Base-by-base conservation (phyloP, 2,888 invertebrate genomes). In the Drosophila suboccidentalis region DNA sequence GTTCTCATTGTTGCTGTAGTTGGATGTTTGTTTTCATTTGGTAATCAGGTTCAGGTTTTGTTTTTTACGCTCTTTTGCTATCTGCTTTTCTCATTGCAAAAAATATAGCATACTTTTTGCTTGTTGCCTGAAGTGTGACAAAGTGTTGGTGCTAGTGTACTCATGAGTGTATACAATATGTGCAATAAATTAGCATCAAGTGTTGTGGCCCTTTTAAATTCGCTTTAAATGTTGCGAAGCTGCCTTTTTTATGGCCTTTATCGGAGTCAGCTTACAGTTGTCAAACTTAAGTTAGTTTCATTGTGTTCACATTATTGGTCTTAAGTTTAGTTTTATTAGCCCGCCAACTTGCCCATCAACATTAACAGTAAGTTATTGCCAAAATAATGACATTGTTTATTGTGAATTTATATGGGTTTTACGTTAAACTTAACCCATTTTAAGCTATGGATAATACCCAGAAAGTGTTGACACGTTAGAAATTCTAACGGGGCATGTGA, bases 101-200 rank as follows among this genome's bases (percentile, higher is more conserved):
- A 39, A 19, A 36, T 43, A 8, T 39, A 43, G 15, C 34, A 47
- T 44, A 47, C 47, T 71, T 72, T 59, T 11, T 36, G 36, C 26
- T 44, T 43, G 43, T 19, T 54, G 41, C 26, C 22, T 41, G 55
- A 46, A 53, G 26, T 13, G 58, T 22, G n/a, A 39, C 17, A 38
- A 41, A 43, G 32, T 26, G 36, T 46, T 44, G 47, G 17, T 22
- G 47, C 43, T 15, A 50, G 49, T 60, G 19, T 44, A 43, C 36
- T 32, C 57, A n/a, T 36, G 50, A 39, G 38, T 53, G 58, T 41
- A 38, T 54, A 19, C 3, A 3, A 3, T 19, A 17, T 29, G 61
- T 71, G 79, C 80, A 11, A 79, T 82, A 85, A 86, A 82, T 82
- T 75, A 76, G 61, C 78, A 76, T 82, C 76, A 76, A 85, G 72